These are phyloP conservation scores for Cerastis leucographa DNA, from an alignment of 2,888 invertebrate species.

Conservation along the genomic window DNA sequence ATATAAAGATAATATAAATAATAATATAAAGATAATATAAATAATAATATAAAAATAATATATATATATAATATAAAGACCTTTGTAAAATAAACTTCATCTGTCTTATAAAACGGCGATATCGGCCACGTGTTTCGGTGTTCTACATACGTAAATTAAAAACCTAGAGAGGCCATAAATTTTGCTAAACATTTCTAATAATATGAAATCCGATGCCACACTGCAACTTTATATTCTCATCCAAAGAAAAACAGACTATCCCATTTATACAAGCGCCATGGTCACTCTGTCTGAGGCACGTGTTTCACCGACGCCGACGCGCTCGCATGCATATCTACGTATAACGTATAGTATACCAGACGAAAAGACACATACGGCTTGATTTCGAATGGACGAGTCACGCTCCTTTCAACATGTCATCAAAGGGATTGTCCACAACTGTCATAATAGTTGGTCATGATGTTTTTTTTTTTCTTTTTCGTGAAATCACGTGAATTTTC, in stretches of 20 bases:
- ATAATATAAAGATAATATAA: no score
- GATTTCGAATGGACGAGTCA: constrained; percentile 38
- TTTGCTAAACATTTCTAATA: constrained; percentile 36
- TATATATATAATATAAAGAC: no score
- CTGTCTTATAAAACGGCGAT: not conserved
- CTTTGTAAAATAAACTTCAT: no score
- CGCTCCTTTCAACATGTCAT: constrained; percentile 30
- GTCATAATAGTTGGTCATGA: constrained; percentile 10
- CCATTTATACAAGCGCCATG: constrained; percentile 34
- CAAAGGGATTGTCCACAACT: constrained; percentile 7
- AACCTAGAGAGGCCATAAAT: not conserved
- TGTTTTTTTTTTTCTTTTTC: not conserved
- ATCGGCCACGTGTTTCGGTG: not conserved
- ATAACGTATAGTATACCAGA: constrained; percentile 17
- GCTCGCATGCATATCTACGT: constrained; percentile 23
- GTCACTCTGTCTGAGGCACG: constrained; percentile 53
- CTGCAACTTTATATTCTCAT: constrained; percentile 12
- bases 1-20: no score
- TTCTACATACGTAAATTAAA: constrained; percentile 19
- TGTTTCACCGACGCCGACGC: constrained; percentile 49
- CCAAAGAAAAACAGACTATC: constrained; percentile 31
- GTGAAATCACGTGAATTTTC: not conserved
- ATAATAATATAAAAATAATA: no score
- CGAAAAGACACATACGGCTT: constrained; percentile 21
- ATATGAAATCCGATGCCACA: constrained; percentile 9